Percentiles rank a stretch among this genome's conserved stretches.
Evolutionary conservation across 2,888 invertebrate genomes (phyloP).

Genomic region (Cynaeus angustus): DNA sequence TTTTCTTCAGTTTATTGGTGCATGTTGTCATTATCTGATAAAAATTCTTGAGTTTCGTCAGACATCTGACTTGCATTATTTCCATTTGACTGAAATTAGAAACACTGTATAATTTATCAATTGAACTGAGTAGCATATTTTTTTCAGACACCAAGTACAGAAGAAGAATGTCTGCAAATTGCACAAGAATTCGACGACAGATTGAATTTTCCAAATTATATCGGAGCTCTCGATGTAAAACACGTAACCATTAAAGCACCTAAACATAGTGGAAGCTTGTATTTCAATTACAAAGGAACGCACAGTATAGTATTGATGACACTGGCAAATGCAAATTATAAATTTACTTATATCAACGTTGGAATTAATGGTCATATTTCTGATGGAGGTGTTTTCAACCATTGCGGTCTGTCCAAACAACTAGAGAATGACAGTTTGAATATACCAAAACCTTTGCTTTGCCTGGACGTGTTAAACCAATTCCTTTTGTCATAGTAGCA

Average conservation of each 20-base stretch:
- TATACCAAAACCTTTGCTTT: conserved; percentile 53
- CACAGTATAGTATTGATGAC: conserved; percentile 40
- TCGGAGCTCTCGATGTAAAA: conserved; percentile 43
- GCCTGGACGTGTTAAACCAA: conserved; percentile 39
- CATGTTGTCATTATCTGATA: too few species aligned
- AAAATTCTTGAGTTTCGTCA: too few species aligned
- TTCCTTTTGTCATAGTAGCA: conserved; percentile 55
- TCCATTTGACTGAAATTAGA: too few species aligned
- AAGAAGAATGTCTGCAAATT: too few species aligned
- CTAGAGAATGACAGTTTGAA: conserved; percentile 48
- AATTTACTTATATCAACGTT: too few species aligned
- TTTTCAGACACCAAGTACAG: too few species aligned
- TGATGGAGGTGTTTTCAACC: conserved; percentile 50
- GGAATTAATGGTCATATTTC: too few species aligned
- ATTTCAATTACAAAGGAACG: conserved; percentile 38
- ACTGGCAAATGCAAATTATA: conserved; percentile 37
- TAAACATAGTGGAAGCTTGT: conserved; percentile 26
- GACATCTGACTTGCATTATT: too few species aligned
- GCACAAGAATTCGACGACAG: too few species aligned
- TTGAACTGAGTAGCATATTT: too few species aligned
- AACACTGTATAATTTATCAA: too few species aligned
- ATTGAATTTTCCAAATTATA: conserved; percentile 33
- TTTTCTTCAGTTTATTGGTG: too few species aligned
- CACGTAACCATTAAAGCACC: conserved; percentile 34
- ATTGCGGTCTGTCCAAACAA: conserved; percentile 47